These are phyloP conservation scores for Ariolimax columbianus DNA, from an alignment of 2,888 invertebrate species.

Conservation along the genomic window DNA sequence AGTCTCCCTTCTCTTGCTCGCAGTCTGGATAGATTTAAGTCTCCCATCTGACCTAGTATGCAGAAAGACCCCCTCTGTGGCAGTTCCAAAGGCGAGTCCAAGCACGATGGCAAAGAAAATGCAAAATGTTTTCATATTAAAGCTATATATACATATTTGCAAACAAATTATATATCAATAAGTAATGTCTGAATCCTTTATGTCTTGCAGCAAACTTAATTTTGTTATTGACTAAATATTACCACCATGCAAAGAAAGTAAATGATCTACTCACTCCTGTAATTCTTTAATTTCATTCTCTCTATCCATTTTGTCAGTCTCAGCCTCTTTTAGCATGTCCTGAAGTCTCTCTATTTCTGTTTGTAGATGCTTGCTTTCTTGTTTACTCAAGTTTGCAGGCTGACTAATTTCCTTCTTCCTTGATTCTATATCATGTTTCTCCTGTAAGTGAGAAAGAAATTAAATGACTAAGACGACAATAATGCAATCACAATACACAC, in stretches of 20 bases:
- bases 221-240: too few relatives aligned
- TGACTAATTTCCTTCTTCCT: constrained; percentile 33
- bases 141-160: too few relatives aligned
- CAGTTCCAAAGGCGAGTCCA: too few relatives aligned
- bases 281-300: constrained; percentile 76
- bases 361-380: constrained; percentile 48
- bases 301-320: constrained; percentile 77
- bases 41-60: too few relatives aligned
- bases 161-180: too few relatives aligned
- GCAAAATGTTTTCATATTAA: too few relatives aligned
- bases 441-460: constrained; percentile 14
- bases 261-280: constrained; percentile 72
- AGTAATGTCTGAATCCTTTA: neutral
- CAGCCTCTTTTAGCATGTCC: constrained; percentile 77
- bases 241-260: neutral
- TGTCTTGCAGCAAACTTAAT: neutral
- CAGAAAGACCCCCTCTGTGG: too few relatives aligned
- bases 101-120: too few relatives aligned
- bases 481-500: too few relatives aligned
- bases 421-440: constrained; percentile 27
- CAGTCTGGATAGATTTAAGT: too few relatives aligned
- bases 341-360: constrained; percentile 77
- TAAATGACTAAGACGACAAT: too few relatives aligned
- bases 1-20: too few relatives aligned
- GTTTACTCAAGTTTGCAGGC: constrained; percentile 49